Evolutionary conservation across 2,797 vertebrate genomes (phyloP).

Genomic region (Amphiprion clarkii): DNA sequence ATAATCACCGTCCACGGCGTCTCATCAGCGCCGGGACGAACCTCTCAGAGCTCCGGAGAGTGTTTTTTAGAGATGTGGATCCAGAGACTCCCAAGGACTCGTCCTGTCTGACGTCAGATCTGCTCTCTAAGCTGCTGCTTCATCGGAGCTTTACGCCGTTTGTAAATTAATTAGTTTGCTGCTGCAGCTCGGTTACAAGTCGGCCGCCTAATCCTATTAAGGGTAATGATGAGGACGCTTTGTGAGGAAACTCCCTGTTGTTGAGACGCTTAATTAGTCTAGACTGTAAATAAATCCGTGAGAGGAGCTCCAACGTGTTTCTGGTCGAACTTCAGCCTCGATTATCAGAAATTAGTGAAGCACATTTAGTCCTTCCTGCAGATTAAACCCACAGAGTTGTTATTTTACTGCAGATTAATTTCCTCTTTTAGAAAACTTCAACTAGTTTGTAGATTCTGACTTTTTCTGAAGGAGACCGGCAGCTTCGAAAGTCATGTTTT

Average conservation of each 20-base stretch:
- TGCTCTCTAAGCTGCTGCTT: slow-evolving; percentile 48
- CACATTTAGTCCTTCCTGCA: slow-evolving; percentile 11
- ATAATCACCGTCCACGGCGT: slow-evolving; percentile 60
- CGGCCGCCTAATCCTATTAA: slow-evolving; percentile 75
- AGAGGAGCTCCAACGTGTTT: slow-evolving; percentile 13
- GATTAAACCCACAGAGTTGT: background rate
- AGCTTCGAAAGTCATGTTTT: no score
- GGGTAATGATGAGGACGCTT: slow-evolving; percentile 65
- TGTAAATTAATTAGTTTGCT: slow-evolving; percentile 40
- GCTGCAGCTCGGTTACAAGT: slow-evolving; percentile 46
- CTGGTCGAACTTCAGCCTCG: slow-evolving; percentile 32
- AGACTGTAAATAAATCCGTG: slow-evolving; percentile 72
- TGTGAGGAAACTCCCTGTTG: slow-evolving; percentile 48
- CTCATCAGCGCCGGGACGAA: slow-evolving; percentile 65
- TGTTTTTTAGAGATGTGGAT: slow-evolving; percentile 36
- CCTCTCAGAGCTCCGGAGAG: slow-evolving; percentile 47
- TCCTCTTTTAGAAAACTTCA: no score
- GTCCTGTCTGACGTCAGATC: slow-evolving; percentile 32
- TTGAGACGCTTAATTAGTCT: slow-evolving; percentile 67
- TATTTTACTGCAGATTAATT: no score
- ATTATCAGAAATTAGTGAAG: slow-evolving; percentile 16
- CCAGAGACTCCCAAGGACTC: slow-evolving; percentile 42
- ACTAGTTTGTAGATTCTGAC: no score
- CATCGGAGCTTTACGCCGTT: slow-evolving; percentile 51
- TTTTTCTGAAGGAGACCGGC: no score